Evolutionary conservation across 2,888 invertebrate species (phyloP), one percentile per base, ranked within the genome.

Genomic region (Cryptocheilus praepositus): DNA sequence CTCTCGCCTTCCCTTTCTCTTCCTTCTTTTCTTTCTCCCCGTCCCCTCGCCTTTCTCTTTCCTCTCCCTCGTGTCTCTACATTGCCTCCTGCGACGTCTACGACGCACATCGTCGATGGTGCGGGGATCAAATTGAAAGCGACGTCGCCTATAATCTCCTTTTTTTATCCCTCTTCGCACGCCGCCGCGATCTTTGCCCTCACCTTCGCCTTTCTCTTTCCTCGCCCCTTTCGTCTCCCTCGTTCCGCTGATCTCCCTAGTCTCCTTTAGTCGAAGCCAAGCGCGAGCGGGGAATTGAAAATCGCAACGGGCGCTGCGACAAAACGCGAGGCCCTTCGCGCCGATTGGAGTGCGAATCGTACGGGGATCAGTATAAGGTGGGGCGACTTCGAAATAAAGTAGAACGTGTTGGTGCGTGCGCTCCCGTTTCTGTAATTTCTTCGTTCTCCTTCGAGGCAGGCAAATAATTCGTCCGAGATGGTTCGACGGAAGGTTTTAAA

Each of bases 111-210:
- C 61, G 57, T 28, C 56, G 65, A 57, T 52, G 52, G 57, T 36
- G 67, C 64, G 64, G 59, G 46, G 28, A 59, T 28, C 28, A 36
- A 65, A 65, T 65, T 65, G 60, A 54, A 65, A 60, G 22, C 25
- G 45, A 13, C 54, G 60, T 44, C 18, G 28, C 18, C 46, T 18
- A 59, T 64, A 45, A 64, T 49, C 56, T 46, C 28, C 52, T 44
- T 16, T 59, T 52, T 46, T 61, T 46, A 36, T 5, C 18, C 22
- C 8, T 3, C 54, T 54, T 45, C 61, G 3, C 28, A 13, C 21
- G 15, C 16, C 45, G 18, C 15, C 53, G 16, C 53, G 53, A 53
- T 15, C 36, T 57, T 54, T 25, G 2, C 11, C n/a, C 18, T 18
- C 36, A n/a, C 19, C 36, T 16, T 18, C 28, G 11, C 43, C 8